These are phyloP conservation scores for Dendropsophus ebraccatus DNA, from an alignment of 2,113 vertebrate species.

Conservation along the genomic window DNA sequence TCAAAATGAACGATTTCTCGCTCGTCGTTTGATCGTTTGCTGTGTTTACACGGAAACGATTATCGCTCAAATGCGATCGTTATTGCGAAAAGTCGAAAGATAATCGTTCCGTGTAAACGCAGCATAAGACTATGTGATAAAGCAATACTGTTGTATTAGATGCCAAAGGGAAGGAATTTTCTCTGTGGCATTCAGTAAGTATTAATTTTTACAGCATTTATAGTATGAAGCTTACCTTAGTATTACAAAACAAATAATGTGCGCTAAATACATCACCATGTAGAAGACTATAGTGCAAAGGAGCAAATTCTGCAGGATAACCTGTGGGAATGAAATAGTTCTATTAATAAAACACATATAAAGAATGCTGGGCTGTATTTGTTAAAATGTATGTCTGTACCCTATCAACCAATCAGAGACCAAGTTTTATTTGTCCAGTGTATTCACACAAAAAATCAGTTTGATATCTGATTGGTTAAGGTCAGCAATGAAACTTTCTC, in stretches of 20 bases:
- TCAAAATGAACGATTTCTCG: no score
- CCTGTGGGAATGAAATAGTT: not conserved
- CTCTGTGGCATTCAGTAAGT: not conserved
- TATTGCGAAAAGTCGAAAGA: no score
- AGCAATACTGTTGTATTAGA: not conserved
- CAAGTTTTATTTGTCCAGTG: not conserved
- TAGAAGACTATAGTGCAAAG: constrained; percentile 49
- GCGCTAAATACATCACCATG: constrained; percentile 12
- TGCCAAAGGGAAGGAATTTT: not conserved
- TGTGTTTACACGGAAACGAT: no score
- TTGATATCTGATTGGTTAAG: not conserved
- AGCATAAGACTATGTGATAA: no score
- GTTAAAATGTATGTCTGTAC: not conserved
- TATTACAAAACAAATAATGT: constrained; percentile 32
- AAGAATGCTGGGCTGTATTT: not conserved
- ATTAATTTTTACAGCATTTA: not conserved
- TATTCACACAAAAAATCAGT: not conserved
- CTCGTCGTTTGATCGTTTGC: no score
- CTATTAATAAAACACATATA: not conserved
- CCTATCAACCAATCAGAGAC: not conserved
- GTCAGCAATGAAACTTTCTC: no score
- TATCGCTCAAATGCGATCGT: no score
- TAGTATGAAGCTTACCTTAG: constrained; percentile 22
- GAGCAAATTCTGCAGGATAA: constrained; percentile 50
- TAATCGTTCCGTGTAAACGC: no score